phyloP scores from a whole-genome alignment of 64 coral and sea anemone species.

The Pocillopora verrucosa region DNA sequence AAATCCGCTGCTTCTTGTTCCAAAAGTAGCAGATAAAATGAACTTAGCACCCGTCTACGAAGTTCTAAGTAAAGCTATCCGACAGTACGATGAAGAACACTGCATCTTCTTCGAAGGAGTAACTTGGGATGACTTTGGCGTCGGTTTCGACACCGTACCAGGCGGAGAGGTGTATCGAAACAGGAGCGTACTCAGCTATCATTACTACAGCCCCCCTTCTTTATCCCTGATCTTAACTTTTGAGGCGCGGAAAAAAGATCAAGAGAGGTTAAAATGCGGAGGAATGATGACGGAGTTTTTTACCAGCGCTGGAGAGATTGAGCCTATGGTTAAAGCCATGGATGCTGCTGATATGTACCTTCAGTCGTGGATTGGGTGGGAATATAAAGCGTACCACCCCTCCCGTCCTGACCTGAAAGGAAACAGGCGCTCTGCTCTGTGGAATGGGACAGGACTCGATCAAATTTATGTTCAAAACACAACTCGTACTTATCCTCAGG shows the following conservation, averaged over 20 bases:
- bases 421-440: slow-evolving; percentile 46
- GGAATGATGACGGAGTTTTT: slow-evolving; percentile 93
- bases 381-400: slow-evolving; percentile 67
- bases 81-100: slow-evolving; percentile 66
- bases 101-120: slow-evolving; percentile 96
- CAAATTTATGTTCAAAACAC: slow-evolving; percentile 60
- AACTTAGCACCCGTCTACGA: slow-evolving; percentile 89
- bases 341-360: slow-evolving; percentile 63
- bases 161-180: slow-evolving; percentile 82
- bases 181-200: slow-evolving; percentile 89
- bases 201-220: slow-evolving; percentile 77
- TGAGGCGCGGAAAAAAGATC: slow-evolving; percentile 55
- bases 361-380: slow-evolving; percentile 95
- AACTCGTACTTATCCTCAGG: slow-evolving; percentile 61
- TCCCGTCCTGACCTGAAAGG: slow-evolving; percentile 1
- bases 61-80: slow-evolving; percentile 76
- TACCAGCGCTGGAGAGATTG: slow-evolving; percentile 21
- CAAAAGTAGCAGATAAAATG: slow-evolving; percentile 66
- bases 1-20: slow-evolving; percentile 75
- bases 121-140: slow-evolving; percentile 96
- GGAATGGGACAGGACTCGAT: slow-evolving; percentile 64
- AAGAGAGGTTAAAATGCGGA: slow-evolving; percentile 75
- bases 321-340: slow-evolving; percentile 69
- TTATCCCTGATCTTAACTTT: neutral
- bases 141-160: slow-evolving; percentile 86